These are phyloP conservation scores for Hippopotamyrus pictus DNA, from an alignment of 2,797 vertebrate genomes.

Conservation along the genomic window DNA sequence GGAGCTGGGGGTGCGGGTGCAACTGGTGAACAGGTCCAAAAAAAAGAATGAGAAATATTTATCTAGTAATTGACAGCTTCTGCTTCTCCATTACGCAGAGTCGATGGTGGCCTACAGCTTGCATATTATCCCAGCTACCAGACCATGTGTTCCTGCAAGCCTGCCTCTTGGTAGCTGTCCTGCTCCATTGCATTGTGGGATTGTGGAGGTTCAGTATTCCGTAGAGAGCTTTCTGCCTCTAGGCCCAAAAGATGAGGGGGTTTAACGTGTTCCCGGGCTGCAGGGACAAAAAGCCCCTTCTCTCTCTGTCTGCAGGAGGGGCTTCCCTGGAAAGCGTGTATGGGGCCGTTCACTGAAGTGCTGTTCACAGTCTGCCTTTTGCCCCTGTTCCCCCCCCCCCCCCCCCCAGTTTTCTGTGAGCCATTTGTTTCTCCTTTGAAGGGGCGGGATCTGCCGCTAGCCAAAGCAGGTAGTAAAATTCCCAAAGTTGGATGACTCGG, in stretches of 20 bases:
- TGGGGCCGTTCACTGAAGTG: constrained; percentile 26
- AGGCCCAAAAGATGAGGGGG: not conserved
- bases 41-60: not conserved
- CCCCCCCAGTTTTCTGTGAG: not conserved
- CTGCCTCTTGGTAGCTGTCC: not conserved
- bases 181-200: not conserved
- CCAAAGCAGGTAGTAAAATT: constrained; percentile 27
- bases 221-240: not conserved
- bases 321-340: constrained; percentile 55
- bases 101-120: not conserved
- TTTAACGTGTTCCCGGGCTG: not conserved
- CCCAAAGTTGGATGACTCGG: constrained; percentile 5
- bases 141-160: not conserved
- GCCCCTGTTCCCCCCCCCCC: not conserved
- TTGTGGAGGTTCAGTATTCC: not conserved
- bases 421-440: constrained; percentile 2
- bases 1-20: not conserved
- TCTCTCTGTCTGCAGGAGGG: constrained; percentile 15
- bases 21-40: not conserved
- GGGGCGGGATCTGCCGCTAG: not conserved
- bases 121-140: not conserved
- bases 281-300: not conserved
- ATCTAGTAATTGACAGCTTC: not conserved
- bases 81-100: not conserved
- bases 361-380: not conserved